Evolutionary conservation across 2,797 vertebrate genomes (phyloP).

Genomic region (Percopsis omiscomaycus): DNA sequence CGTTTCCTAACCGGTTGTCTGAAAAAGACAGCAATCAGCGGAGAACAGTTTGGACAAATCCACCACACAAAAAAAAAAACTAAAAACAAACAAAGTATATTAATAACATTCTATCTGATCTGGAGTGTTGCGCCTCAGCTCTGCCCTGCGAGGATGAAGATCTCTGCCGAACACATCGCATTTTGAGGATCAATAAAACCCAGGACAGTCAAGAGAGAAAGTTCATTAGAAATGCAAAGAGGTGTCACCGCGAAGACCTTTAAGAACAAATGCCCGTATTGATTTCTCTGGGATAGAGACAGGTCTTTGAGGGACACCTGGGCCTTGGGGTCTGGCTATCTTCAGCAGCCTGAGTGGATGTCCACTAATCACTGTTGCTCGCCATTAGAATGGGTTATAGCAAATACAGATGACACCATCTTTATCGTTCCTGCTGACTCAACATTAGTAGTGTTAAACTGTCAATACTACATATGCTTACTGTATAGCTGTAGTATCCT

Average conservation of each 20-base stretch:
- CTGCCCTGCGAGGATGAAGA: slow-evolving; percentile 18
- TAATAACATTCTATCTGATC: slow-evolving; percentile 36
- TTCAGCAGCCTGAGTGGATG: slow-evolving; percentile 19
- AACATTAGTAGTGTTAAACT: too few relatives aligned
- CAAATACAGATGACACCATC: background rate
- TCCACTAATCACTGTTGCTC: slow-evolving; percentile 9
- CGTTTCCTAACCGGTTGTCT: slow-evolving; percentile 50
- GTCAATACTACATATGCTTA: too few relatives aligned
- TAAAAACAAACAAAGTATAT: slow-evolving; percentile 24
- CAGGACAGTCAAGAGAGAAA: slow-evolving; percentile 39
- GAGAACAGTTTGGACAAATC: slow-evolving; percentile 30
- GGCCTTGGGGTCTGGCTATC: slow-evolving; percentile 12
- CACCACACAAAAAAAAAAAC: slow-evolving; percentile 9
- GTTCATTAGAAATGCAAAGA: slow-evolving; percentile 64
- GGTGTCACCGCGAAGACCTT: slow-evolving; percentile 57
- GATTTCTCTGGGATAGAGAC: slow-evolving; percentile 41
- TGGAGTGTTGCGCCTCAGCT: slow-evolving; percentile 25
- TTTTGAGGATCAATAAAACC: slow-evolving; percentile 53
- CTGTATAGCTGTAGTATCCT: too few relatives aligned
- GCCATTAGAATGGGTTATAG: too few relatives aligned
- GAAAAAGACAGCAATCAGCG: slow-evolving; percentile 20
- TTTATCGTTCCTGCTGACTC: background rate
- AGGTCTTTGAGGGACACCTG: slow-evolving; percentile 1
- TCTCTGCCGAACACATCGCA: slow-evolving; percentile 42
- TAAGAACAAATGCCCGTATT: slow-evolving; percentile 55